Evolutionary conservation across 2,113 vertebrate species (phyloP), one percentile per base, ranked within the genome.

Genomic region (Tetraodon nigroviridis): DNA sequence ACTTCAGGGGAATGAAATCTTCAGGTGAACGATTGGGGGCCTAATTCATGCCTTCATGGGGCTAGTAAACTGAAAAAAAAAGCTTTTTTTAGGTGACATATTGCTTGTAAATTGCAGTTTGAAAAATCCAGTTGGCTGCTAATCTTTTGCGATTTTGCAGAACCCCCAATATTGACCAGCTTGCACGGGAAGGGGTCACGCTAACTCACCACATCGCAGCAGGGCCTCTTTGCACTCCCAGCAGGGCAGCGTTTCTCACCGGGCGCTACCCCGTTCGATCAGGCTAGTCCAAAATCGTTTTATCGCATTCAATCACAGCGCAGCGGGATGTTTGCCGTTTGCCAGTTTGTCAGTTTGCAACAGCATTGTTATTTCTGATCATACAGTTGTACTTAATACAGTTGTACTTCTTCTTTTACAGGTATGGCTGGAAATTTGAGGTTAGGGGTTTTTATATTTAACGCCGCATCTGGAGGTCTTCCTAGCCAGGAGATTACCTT

Each of bases 161-260:
- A 81, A 97, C 94, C 0, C 92, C 91, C 48, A 90, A 92, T 61
- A 93, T 95, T 17, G 93, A 96, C 83, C 87, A 52, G 10, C 22
- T 97, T 72, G 91, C 93, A 1, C 27, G 51, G 7, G 90, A 80
- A 29, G 95, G 94, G 2, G 90, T 90, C 64, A 92, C 81, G 44
- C 84, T 97, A 69, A 96, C 91, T 1, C 94, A 96, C 10, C 93
- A 96, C 78, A 86, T 96, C 45, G 93, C 92, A 0, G 93, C 94
- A 0, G 86, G 93, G 0, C 90, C 91, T 14, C 87, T 96, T 20
- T 97, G 95, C 68, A 91, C 89, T 0, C 95, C 95, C n/a, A 96
- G 95, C 84, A 85, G 94, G 61, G 95, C 95, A 0, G 92, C 93
- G n/a, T 94, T 97, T 47, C 78, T 96, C 64, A 97, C 93, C 0